A percentile compares a stretch with the other conserved stretches of the same genome.
Evolutionary conservation across 2,113 vertebrate genomes (phyloP).

Genomic region (Mus spicilegus): DNA sequence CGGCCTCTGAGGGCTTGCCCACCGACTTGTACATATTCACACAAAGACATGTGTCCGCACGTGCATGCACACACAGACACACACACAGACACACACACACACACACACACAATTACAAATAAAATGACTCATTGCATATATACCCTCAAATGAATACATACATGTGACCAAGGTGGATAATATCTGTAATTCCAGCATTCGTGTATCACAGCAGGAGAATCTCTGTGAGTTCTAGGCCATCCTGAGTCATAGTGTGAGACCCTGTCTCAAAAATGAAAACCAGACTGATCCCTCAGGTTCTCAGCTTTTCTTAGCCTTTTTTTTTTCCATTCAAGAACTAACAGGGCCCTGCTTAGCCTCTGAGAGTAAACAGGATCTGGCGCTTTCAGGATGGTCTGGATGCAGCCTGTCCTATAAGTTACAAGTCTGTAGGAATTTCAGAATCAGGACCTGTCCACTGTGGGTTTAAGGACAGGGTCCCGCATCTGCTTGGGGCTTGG

Average conservation of each 20-base stretch:
- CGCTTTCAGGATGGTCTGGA: not conserved
- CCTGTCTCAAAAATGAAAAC: not conserved
- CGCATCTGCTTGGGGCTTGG: too few species aligned
- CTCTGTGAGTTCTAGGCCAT: not conserved
- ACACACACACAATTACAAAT: not conserved
- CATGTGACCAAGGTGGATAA: not conserved
- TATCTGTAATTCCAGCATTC: not conserved
- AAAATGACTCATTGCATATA: too few species aligned
- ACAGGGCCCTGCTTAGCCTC: not conserved
- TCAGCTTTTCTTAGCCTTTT: not conserved
- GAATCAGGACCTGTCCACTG: not conserved
- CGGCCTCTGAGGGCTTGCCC: not conserved
- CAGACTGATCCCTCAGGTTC: not conserved
- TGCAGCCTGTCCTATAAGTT: not conserved
- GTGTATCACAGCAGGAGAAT: not conserved
- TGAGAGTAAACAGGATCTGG: not conserved
- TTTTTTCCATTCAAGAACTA: not conserved
- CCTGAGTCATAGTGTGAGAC: not conserved
- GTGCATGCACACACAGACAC: not conserved
- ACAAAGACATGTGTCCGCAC: not conserved
- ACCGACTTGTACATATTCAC: not conserved
- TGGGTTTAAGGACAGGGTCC: too few species aligned
- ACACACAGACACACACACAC: not conserved
- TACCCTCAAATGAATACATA: not conserved
- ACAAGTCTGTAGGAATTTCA: not conserved